A percentile compares a stretch with the other conserved stretches of the same genome.
Evolutionary conservation across 2,797 vertebrate genomes (phyloP).

Genomic region (Echiichthys vipera): DNA sequence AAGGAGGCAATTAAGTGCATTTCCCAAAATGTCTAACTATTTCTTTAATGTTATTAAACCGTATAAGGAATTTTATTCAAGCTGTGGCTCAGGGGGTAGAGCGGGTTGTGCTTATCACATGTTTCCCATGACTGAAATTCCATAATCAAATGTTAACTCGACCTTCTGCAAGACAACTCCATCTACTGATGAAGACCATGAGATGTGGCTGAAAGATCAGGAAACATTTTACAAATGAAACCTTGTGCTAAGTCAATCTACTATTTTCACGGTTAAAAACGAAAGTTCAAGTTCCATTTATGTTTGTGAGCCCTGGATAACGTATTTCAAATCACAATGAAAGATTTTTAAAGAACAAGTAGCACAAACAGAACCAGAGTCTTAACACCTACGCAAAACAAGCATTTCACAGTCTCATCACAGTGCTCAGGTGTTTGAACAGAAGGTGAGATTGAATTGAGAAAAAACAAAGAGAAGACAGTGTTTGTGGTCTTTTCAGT

Average conservation of each 20-base stretch:
- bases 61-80: too few relatives aligned
- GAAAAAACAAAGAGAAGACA: not conserved
- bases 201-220: not conserved
- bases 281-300: not conserved
- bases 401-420: not conserved
- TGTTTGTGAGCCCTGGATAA: not conserved
- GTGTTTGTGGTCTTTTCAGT: not conserved
- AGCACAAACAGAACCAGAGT: not conserved
- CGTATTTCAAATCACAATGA: not conserved
- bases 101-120: too few relatives aligned
- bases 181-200: not conserved
- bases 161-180: not conserved
- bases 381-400: slow-evolving; percentile 1
- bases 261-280: not conserved
- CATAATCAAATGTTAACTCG: too few relatives aligned
- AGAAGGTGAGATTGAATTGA: slow-evolving; percentile 5
- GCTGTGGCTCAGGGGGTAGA: too few relatives aligned
- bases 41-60: not conserved
- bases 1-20: not conserved
- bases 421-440: not conserved
- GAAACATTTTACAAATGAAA: not conserved
- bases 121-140: too few relatives aligned
- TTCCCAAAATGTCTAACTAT: not conserved
- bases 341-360: slow-evolving; percentile 1
- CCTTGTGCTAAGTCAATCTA: not conserved